Evolutionary conservation across 1,140 invertebrate species (phyloP).

Genomic region (Adoxophyes honmai): DNA sequence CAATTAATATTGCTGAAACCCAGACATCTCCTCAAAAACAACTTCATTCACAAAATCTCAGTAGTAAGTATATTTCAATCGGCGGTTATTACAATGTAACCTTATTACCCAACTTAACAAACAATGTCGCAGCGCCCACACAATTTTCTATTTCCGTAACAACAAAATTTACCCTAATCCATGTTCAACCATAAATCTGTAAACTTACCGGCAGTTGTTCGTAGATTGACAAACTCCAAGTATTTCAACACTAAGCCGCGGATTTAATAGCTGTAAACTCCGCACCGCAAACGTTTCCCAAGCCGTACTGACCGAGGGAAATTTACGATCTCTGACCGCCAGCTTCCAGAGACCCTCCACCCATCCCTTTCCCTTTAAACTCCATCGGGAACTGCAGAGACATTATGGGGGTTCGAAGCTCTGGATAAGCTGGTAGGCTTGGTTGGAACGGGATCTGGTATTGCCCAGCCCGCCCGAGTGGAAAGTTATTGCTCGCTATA

Average conservation of each 20-base stretch:
- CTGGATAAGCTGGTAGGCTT: background rate
- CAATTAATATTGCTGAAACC: no score
- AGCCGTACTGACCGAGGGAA: background rate
- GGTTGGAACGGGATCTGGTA: slow-evolving; percentile 1
- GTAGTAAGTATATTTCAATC: no score
- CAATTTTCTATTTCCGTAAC: no score
- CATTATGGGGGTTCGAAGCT: background rate
- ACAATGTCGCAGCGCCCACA: no score
- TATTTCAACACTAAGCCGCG: background rate
- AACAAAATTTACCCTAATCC: background rate
- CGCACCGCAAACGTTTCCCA: background rate
- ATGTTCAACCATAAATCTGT: background rate
- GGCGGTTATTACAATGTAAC: no score
- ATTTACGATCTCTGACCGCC: background rate
- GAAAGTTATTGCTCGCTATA: slow-evolving; percentile 11
- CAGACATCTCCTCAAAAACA: no score
- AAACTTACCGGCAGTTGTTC: background rate
- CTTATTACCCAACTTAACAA: no score
- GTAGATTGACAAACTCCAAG: background rate
- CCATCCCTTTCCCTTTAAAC: background rate
- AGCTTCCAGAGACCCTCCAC: background rate
- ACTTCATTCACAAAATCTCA: no score
- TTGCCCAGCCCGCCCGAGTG: background rate
- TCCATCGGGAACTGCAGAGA: background rate
- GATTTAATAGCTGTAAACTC: slow-evolving; percentile 6